phyloP scores from a whole-genome alignment of 2,113 vertebrate genomes.

The Fregetta grallaria region DNA sequence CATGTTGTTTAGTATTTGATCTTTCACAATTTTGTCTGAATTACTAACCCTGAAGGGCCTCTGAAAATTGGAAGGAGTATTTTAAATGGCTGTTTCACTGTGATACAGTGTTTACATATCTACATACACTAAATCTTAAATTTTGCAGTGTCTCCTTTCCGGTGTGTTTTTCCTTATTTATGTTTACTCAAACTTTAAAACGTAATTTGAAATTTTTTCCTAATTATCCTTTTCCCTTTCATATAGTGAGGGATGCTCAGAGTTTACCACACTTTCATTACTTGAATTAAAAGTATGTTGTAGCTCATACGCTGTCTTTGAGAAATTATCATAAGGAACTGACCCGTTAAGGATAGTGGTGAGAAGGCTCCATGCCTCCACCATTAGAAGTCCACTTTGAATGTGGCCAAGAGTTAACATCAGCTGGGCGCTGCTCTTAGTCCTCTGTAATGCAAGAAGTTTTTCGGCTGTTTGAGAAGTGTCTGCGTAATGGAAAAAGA shows the following conservation, averaged over 20 bases:
- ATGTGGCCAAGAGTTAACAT: neutral
- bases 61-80: neutral
- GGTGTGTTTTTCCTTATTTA: constrained; percentile 18
- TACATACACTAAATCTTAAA: neutral
- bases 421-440: neutral
- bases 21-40: neutral
- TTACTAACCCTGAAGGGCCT: constrained; percentile 32
- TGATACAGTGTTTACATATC: neutral
- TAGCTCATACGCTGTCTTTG: neutral
- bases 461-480: neutral
- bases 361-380: neutral
- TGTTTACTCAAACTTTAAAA: constrained; percentile 22
- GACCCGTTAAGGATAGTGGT: neutral
- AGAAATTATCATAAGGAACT: neutral
- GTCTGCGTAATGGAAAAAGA: neutral
- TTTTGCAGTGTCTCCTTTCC: constrained; percentile 2
- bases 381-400: neutral
- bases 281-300: neutral
- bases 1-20: neutral
- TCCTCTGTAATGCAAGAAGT: neutral
- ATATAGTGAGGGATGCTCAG: constrained; percentile 10
- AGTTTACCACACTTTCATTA: constrained; percentile 46
- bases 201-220: neutral
- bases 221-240: neutral
- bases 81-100: constrained; percentile 4